Percentiles rank a stretch among this genome's conserved stretches.
These are phyloP conservation scores for Parnassius glacialis DNA, from an alignment of 2,888 invertebrate species.

Conservation along the genomic window DNA sequence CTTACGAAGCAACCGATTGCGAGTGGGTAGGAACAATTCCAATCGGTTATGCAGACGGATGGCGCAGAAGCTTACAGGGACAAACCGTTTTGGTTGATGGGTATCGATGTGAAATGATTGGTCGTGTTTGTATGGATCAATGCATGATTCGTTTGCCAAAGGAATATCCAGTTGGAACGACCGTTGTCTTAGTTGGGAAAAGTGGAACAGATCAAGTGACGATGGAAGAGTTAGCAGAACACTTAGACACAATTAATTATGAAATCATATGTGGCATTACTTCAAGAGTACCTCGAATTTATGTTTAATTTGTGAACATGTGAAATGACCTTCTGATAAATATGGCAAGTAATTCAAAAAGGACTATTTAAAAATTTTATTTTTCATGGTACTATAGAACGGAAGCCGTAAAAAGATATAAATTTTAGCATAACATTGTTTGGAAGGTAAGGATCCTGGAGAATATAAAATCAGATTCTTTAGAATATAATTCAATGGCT, in stretches of 20 bases:
- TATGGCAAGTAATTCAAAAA: too few relatives aligned
- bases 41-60: neutral
- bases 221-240: neutral
- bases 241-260: conserved; percentile 1
- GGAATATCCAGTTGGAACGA: neutral
- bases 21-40: neutral
- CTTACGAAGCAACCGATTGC: too few relatives aligned
- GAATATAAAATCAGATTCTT: too few relatives aligned
- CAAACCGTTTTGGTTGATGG: neutral
- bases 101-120: neutral
- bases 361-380: too few relatives aligned
- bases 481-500: too few relatives aligned
- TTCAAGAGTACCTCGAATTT: neutral
- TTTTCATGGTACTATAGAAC: too few relatives aligned
- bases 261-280: neutral
- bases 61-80: neutral
- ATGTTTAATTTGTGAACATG: neutral
- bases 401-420: too few relatives aligned
- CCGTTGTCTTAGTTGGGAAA: neutral
- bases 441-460: too few relatives aligned
- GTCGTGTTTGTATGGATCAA: neutral
- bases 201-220: neutral
- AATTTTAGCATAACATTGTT: too few relatives aligned
- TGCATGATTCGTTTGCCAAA: neutral
- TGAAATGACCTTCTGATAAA: too few relatives aligned